phyloP scores from a whole-genome alignment of 2,113 vertebrate genomes.

The Micronycteris hirsuta region DNA sequence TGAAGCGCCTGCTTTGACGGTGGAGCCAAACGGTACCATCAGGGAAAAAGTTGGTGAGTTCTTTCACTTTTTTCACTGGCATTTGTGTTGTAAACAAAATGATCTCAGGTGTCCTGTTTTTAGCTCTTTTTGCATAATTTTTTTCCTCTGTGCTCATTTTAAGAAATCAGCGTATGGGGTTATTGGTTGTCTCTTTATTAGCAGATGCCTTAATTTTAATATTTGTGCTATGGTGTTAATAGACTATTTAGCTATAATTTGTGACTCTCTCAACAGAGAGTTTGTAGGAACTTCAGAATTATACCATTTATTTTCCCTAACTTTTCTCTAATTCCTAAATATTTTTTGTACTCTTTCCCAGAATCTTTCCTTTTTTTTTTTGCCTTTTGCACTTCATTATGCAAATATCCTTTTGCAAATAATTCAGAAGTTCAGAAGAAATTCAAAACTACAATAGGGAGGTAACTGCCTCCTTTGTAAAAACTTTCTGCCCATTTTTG shows the following conservation, averaged over 20 bases:
- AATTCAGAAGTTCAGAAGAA: constrained; percentile 19
- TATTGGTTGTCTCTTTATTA: neutral
- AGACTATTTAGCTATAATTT: neutral
- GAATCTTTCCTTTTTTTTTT: neutral
- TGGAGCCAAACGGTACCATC: constrained; percentile 64
- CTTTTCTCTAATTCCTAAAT: neutral
- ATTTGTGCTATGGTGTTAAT: neutral
- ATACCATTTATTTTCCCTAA: neutral
- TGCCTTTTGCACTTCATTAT: neutral
- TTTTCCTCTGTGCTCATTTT: neutral
- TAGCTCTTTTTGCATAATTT: neutral
- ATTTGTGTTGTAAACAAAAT: neutral
- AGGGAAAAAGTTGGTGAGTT: constrained; percentile 81
- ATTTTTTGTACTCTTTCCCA: neutral
- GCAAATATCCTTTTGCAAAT: constrained; percentile 7
- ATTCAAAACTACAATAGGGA: neutral
- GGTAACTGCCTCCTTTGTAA: neutral
- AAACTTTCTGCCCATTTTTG: neutral
- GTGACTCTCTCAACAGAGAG: neutral
- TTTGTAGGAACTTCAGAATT: neutral
- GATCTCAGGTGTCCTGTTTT: neutral
- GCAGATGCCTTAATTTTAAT: neutral
- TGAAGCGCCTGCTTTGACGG: constrained; percentile 73
- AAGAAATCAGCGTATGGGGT: neutral
- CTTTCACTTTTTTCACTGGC: neutral